A percentile compares a stretch with the other conserved stretches of the same genome.
phyloP scores from a whole-genome alignment of 2,797 vertebrate species.

The Chelon labrosus region DNA sequence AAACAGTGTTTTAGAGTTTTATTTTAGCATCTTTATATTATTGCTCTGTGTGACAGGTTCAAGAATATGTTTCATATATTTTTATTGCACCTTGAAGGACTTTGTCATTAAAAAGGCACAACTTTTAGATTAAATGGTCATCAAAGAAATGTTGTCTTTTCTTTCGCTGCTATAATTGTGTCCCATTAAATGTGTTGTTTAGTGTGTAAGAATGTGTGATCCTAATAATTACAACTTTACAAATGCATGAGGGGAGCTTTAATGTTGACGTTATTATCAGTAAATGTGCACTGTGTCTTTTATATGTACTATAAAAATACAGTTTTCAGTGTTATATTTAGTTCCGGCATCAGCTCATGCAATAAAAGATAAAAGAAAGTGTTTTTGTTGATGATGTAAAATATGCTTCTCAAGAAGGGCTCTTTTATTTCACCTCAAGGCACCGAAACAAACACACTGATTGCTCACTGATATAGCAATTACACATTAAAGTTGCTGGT shows the following conservation, averaged over 20 bases:
- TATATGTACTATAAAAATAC: background rate
- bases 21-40: background rate
- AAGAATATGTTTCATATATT: background rate
- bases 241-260: background rate
- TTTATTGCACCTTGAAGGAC: no score
- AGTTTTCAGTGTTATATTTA: background rate
- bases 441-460: background rate
- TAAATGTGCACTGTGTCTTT: background rate
- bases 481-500: conserved; percentile 25
- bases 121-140: no score
- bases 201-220: no score
- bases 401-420: background rate
- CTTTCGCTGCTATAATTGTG: no score
- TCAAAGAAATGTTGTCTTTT: no score
- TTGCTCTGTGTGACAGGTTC: background rate
- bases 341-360: background rate
- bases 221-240: background rate
- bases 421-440: conserved; percentile 20
- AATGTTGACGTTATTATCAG: background rate
- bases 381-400: background rate
- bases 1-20: conserved; percentile 1
- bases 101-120: no score
- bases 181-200: no score
- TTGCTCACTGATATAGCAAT: conserved; percentile 8
- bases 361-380: no score